Percentiles rank a stretch among this genome's conserved stretches.
Conservation (phyloP, 2,888 invertebrate genomes). For the Tipula lateralis region DNA sequence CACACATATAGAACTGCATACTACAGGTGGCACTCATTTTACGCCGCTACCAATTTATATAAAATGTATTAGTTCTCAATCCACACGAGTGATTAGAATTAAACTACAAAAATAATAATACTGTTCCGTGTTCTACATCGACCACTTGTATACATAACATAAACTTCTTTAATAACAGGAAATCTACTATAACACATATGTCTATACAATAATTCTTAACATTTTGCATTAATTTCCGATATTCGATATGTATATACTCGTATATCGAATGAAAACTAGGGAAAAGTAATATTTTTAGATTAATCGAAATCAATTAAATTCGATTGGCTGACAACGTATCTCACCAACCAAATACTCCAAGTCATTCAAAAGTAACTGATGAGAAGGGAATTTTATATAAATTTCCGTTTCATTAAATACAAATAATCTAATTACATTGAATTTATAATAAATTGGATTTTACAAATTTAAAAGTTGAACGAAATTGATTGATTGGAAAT, state of each 20-base stretch:
- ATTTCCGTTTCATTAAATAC: not conserved
- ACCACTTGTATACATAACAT: not conserved
- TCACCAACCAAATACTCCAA: not conserved
- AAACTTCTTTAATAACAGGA: not conserved
- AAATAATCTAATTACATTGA: not conserved
- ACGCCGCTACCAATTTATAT: too few species aligned
- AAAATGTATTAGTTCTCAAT: too few species aligned
- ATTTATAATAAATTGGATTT: not conserved
- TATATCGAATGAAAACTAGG: not conserved
- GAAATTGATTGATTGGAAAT: not conserved
- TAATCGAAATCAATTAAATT: not conserved
- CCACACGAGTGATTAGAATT: too few species aligned
- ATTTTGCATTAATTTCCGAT: not conserved
- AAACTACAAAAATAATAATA: too few species aligned
- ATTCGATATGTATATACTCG: too few species aligned
- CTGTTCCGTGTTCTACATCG: not conserved
- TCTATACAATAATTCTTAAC: not conserved
- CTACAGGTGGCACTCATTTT: not conserved
- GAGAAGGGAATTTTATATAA: not conserved
- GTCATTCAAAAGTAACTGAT: not conserved
- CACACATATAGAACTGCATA: not conserved
- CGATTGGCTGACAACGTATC: not conserved
- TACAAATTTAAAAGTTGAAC: not conserved
- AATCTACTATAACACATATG: slow-evolving; percentile 2
- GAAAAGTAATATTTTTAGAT: not conserved